Base-by-base conservation (phyloP, 2,888 invertebrate genomes). In the Tenthredo livida region DNA sequence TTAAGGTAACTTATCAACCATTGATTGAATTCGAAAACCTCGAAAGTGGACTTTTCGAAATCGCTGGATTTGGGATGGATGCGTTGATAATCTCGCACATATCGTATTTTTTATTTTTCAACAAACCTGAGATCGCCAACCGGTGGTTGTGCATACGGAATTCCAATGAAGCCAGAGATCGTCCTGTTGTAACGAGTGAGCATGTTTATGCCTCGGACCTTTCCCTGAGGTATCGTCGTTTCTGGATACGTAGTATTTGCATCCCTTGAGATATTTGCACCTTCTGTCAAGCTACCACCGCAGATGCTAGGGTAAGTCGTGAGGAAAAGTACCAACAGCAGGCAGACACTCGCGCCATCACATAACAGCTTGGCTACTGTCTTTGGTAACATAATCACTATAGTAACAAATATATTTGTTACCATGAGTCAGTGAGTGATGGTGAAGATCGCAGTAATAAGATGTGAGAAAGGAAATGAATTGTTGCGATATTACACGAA, bases 101-200 rank as follows among this genome's bases (percentile, higher is more conserved):
- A 50, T 5, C 17, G 17, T 43, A 12, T 12, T 43, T 43, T 50
- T 6, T 50, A n/a, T 70, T 15, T 37, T 5, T 1, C 37, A 6
- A 70, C 37, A 37, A 29, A 70, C 70, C 70, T 70, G 33, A 70
- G 70, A 37, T 70, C 37, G 15, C 37, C 37, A 2, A 70, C 17
- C 70, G 70, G 70, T n/a, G 70, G 70, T 70, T 70, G 37, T 37
- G 70, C 70, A 33, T 70, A 70, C n/a, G 70, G 70, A 37, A 70
- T 12, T 37, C 70, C 70, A 4, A 70, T n/a, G 5, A 70, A 70
- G 33, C 70, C 37, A 37, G 7, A 37, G 12, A 70, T 9, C n/a
- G 70, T 17, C 29, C 70, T 29, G 70, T 37, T 37, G 37, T 70
- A n/a, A 70, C 9, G 17, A 9, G 70, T 70, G 17, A 37, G 33